Evolutionary conservation across 2,888 invertebrate species (phyloP).

Genomic region (Melipona beecheii): DNA sequence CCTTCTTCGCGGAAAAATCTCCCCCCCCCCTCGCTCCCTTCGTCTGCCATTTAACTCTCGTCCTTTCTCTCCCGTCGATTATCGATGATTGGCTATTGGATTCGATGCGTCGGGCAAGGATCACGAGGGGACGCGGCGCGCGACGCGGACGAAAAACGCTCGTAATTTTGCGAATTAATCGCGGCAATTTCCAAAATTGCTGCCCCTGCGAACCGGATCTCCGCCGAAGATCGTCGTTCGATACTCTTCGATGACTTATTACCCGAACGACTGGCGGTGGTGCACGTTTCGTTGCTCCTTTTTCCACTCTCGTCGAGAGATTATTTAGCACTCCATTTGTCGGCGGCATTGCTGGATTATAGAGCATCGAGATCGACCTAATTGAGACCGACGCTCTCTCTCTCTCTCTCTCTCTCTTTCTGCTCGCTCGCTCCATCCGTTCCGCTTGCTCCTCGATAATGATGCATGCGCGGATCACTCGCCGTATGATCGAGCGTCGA

Average conservation of each 20-base stretch:
- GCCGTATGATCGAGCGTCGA: background rate
- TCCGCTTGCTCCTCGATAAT: background rate
- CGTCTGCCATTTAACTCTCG: too few species aligned
- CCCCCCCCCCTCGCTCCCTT: background rate
- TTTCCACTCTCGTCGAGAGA: slow-evolving; percentile 61
- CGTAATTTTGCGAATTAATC: slow-evolving; percentile 56
- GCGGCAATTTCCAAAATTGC: slow-evolving; percentile 55
- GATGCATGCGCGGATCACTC: slow-evolving; percentile 1
- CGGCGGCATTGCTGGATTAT: slow-evolving; percentile 68
- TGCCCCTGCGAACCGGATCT: slow-evolving; percentile 40
- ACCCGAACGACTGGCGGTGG: slow-evolving; percentile 26
- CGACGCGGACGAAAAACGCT: slow-evolving; percentile 31
- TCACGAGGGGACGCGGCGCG: background rate
- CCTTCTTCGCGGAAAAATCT: background rate
- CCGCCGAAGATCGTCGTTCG: slow-evolving; percentile 28
- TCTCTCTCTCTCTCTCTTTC: background rate
- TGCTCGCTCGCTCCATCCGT: background rate
- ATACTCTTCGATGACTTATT: slow-evolving; percentile 54
- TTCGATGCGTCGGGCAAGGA: too few species aligned
- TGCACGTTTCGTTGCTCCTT: slow-evolving; percentile 41
- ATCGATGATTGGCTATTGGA: background rate
- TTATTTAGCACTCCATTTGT: slow-evolving; percentile 71
- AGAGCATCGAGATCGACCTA: slow-evolving; percentile 66
- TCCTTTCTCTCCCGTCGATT: background rate
- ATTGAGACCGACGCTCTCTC: slow-evolving; percentile 45